Percentiles rank a stretch among this genome's conserved stretches.
phyloP scores from a whole-genome alignment of 2,888 invertebrate species.

The Rotaria socialis region DNA sequence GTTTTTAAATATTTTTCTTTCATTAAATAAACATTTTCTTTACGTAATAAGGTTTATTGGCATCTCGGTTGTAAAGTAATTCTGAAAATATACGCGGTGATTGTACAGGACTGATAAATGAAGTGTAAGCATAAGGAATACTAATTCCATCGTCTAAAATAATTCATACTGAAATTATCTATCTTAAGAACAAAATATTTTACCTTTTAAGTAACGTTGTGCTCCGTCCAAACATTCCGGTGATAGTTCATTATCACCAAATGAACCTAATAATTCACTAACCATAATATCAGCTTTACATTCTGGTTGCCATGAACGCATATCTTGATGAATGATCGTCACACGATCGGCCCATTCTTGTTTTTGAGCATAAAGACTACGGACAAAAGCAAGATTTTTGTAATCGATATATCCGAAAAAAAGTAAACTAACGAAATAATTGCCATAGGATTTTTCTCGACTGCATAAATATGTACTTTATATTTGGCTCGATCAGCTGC shows the following conservation, averaged over 20 bases:
- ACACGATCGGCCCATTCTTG: slow-evolving; percentile 58
- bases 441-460: slow-evolving; percentile 97
- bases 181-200: neutral
- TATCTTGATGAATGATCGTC: slow-evolving; percentile 60
- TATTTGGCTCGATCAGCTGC: slow-evolving; percentile 70
- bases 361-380: slow-evolving; percentile 55
- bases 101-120: slow-evolving; percentile 85
- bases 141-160: slow-evolving; percentile 73
- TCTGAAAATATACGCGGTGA: slow-evolving; percentile 80
- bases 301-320: slow-evolving; percentile 57
- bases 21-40: neutral
- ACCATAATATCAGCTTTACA: slow-evolving; percentile 84
- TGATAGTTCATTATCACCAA: slow-evolving; percentile 96
- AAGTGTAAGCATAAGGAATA: slow-evolving; percentile 82
- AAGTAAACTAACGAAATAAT: slow-evolving; percentile 59
- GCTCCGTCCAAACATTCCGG: slow-evolving; percentile 96
- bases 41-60: slow-evolving; percentile 49
- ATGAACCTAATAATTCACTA: slow-evolving; percentile 90
- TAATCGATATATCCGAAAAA: too few species aligned
- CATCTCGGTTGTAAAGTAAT: slow-evolving; percentile 52
- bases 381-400: slow-evolving; percentile 47
- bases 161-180: too few species aligned
- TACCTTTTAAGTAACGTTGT: slow-evolving; percentile 70
- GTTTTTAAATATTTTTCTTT: neutral
- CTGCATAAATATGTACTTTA: slow-evolving; percentile 79